Evolutionary conservation across 2,797 vertebrate species (phyloP).

Genomic region (Gallinago stenura): DNA sequence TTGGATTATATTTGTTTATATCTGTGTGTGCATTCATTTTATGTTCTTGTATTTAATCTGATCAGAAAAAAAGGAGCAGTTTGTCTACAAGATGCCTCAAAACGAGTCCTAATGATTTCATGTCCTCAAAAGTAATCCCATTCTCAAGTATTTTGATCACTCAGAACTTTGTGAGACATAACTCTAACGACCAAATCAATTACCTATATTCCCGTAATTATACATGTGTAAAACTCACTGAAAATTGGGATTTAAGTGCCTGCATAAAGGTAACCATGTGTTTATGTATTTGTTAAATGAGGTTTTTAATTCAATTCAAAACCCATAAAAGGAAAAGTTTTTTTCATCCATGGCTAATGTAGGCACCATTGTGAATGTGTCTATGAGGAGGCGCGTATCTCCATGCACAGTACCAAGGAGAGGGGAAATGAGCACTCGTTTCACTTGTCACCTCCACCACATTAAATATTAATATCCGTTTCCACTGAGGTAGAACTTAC

Average conservation of each 20-base stretch:
- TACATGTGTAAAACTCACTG: background rate
- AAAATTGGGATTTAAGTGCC: background rate
- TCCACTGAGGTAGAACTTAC: slow-evolving; percentile 1
- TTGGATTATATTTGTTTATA: background rate
- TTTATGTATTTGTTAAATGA: background rate
- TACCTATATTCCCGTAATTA: background rate
- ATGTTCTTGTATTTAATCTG: background rate
- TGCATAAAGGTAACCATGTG: background rate
- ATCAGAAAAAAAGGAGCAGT: background rate
- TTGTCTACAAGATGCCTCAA: background rate
- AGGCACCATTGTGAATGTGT: background rate
- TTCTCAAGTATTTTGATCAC: background rate
- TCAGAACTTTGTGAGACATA: accelerated
- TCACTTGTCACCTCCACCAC: slow-evolving; percentile 49
- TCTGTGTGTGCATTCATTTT: background rate
- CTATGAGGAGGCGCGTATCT: background rate
- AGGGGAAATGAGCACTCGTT: background rate
- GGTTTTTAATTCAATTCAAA: background rate
- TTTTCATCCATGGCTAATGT: background rate
- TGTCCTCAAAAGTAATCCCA: background rate
- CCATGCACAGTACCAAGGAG: background rate
- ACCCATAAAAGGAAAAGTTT: background rate
- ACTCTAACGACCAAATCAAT: background rate
- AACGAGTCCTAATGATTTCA: background rate
- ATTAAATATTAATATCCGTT: slow-evolving; percentile 39